phyloP scores from a whole-genome alignment of 2,113 vertebrate genomes.

The Cariama cristata region DNA sequence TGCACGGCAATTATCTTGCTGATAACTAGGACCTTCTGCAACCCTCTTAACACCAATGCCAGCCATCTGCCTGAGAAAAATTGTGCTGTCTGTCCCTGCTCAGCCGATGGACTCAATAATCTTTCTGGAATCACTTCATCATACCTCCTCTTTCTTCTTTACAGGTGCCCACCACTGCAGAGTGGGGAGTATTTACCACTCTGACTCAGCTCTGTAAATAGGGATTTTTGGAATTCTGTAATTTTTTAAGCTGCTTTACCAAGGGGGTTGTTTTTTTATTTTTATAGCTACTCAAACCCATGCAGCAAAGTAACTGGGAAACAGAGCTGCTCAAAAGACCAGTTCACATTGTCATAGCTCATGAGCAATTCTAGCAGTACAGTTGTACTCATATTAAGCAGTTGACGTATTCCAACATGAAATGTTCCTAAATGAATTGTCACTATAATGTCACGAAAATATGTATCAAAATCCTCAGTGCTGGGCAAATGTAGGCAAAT shows the following conservation, averaged over 20 bases:
- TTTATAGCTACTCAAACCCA: background rate
- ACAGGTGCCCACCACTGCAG: background rate
- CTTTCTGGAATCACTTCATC: background rate
- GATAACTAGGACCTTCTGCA: background rate
- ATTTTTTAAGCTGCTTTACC: background rate
- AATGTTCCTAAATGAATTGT: background rate
- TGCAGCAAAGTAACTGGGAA: background rate
- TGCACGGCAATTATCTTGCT: background rate
- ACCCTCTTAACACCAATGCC: background rate
- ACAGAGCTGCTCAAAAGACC: background rate
- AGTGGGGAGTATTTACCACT: background rate
- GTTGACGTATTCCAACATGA: background rate
- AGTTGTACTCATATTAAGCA: accelerated
- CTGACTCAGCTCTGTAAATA: background rate
- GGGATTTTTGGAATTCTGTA: background rate
- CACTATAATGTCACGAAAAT: background rate
- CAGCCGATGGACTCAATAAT: background rate
- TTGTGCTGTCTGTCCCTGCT: too few relatives aligned
- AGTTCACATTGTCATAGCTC: background rate
- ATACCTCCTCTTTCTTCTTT: background rate
- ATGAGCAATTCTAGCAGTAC: background rate
- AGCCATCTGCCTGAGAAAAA: background rate
- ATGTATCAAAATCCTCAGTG: background rate
- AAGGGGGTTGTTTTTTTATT: background rate
- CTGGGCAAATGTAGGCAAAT: background rate